phyloP scores from a whole-genome alignment of 2,888 invertebrate species.

The Cerceris ruficornis region DNA sequence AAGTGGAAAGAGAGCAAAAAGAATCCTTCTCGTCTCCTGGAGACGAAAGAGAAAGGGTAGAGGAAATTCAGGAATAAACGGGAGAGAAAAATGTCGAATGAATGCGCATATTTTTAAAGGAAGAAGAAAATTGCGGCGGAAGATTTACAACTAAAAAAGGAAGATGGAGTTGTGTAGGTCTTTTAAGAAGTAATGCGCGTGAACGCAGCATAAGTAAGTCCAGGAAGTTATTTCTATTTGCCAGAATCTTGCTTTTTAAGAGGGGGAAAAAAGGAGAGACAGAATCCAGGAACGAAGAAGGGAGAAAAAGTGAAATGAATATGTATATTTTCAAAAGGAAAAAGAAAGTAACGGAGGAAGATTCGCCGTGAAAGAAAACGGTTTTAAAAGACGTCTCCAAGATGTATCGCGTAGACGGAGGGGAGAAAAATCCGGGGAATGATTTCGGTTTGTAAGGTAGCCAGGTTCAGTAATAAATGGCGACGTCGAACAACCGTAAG shows the following conservation, averaged over 20 bases:
- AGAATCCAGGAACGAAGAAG: neutral
- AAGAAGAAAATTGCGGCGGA: too few relatives aligned
- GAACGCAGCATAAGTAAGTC: too few relatives aligned
- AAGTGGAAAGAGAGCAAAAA: conserved; percentile 53
- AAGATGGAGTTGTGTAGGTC: neutral
- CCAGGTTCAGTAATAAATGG: conserved; percentile 11
- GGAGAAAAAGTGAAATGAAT: neutral
- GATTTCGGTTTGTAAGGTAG: neutral
- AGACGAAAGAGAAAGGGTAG: neutral
- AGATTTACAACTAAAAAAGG: neutral
- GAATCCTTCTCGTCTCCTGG: conserved; percentile 16
- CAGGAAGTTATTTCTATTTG: too few relatives aligned
- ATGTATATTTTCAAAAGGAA: too few relatives aligned
- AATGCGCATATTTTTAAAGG: too few relatives aligned
- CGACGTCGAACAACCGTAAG: neutral
- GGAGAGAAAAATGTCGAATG: too few relatives aligned
- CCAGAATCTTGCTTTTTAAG: too few relatives aligned
- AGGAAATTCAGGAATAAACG: neutral
- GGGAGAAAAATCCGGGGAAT: too few relatives aligned
- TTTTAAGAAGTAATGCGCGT: neutral
- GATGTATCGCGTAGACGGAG: too few relatives aligned
- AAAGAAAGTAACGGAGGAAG: too few relatives aligned
- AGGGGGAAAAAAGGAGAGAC: neutral
- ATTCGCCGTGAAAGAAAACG: too few relatives aligned
- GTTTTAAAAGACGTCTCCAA: too few relatives aligned